These are phyloP conservation scores for Crossocerus cetratus DNA, from an alignment of 2,888 invertebrate genomes.

Conservation along the genomic window DNA sequence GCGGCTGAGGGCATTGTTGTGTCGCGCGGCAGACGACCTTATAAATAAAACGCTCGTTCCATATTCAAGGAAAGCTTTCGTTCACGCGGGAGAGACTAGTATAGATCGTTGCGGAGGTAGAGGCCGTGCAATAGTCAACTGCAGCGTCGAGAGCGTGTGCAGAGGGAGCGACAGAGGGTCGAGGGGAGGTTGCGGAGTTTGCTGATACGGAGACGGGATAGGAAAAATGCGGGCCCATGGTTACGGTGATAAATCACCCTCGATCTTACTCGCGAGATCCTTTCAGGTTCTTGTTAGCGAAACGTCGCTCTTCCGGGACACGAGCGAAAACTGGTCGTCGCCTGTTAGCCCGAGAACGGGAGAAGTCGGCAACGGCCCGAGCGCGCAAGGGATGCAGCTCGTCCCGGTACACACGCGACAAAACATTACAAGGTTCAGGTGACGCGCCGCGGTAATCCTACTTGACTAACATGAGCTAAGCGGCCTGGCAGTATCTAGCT, in stretches of 20 bases:
- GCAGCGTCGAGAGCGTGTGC: constrained; percentile 31
- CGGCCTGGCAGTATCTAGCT: constrained; percentile 59
- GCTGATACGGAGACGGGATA: constrained; percentile 49
- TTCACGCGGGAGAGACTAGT: not conserved
- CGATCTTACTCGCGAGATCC: constrained; percentile 71
- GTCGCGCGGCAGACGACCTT: constrained; percentile 15
- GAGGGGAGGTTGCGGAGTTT: constrained; percentile 6
- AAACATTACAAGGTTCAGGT: constrained; percentile 73
- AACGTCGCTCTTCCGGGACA: constrained; percentile 66
- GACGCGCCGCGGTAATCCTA: constrained; percentile 67
- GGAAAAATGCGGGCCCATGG: constrained; percentile 62
- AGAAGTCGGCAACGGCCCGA: constrained; percentile 44
- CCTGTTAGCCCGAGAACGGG: constrained; percentile 8
- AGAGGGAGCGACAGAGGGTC: constrained; percentile 50
- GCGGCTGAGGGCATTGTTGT: constrained; percentile 33
- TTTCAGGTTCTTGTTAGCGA: constrained; percentile 74
- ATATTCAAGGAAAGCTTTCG: constrained; percentile 28
- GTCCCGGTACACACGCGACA: constrained; percentile 63
- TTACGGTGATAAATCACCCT: constrained; percentile 74
- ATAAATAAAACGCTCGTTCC: constrained; percentile 39
- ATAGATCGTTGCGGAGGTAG: not conserved
- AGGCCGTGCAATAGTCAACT: constrained; percentile 39
- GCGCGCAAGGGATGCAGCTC: constrained; percentile 65
- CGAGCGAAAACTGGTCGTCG: constrained; percentile 14
- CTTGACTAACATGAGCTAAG: constrained; percentile 71